phyloP scores from a whole-genome alignment of 2,888 invertebrate genomes.

The Phyto melanocephala region DNA sequence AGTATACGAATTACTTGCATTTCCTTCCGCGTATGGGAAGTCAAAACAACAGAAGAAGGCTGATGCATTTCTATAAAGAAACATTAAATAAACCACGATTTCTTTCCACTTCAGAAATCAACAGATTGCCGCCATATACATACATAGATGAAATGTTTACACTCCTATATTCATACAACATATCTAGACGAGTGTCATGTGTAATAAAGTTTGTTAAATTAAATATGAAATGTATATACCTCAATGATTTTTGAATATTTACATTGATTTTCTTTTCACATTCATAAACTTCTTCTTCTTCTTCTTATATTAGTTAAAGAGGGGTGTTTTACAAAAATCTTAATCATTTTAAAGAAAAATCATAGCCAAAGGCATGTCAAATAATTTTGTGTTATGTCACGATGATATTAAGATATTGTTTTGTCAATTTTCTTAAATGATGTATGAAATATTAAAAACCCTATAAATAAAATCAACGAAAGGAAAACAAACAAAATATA shows the following conservation, averaged over 20 bases:
- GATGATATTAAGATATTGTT: conserved; percentile 25
- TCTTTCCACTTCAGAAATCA: conserved; percentile 44
- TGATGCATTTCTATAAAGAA: not conserved
- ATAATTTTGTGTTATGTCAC: conserved; percentile 17
- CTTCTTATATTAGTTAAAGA: not conserved
- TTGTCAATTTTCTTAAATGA: conserved; percentile 9
- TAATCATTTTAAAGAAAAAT: not conserved
- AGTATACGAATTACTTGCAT: conserved; percentile 26
- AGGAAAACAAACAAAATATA: conserved; percentile 3
- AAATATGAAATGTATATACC: not conserved
- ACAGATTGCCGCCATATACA: conserved; percentile 36
- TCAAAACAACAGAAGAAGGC: not conserved
- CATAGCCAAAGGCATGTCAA: not conserved
- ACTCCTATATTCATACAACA: not conserved
- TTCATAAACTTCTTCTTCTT: conserved; percentile 2
- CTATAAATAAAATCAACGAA: not conserved
- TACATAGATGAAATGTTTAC: not conserved
- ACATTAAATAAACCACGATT: conserved; percentile 16
- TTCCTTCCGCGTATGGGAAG: conserved; percentile 47
- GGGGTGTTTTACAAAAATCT: not conserved
- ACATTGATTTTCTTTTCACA: conserved; percentile 24
- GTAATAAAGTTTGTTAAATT: not conserved
- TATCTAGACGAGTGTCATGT: too few species aligned
- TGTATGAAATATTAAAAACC: conserved; percentile 24
- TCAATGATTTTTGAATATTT: conserved; percentile 20